A percentile compares a stretch with the other conserved stretches of the same genome.
These are phyloP conservation scores for Rhipidura dahli DNA, from an alignment of 2,113 vertebrate genomes.

Conservation along the genomic window DNA sequence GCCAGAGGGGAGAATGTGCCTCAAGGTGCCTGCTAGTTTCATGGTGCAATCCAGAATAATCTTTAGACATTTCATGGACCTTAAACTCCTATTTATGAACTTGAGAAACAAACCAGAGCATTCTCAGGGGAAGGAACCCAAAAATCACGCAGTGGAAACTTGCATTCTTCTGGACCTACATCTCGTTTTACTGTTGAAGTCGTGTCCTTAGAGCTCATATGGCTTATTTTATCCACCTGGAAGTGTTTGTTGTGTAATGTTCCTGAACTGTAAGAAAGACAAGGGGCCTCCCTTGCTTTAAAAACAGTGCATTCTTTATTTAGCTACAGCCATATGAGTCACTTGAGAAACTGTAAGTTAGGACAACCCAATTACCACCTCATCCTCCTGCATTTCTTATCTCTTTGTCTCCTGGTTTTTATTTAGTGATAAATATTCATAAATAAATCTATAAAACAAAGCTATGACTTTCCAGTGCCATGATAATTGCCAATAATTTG, in stretches of 20 bases:
- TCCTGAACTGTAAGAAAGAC: not conserved
- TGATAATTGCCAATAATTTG: not conserved
- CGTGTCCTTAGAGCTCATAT: rapidly evolving
- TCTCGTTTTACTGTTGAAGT: not conserved
- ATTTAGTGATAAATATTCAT: not conserved
- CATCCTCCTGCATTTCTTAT: not conserved
- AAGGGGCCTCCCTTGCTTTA: not conserved
- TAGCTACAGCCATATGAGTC: not conserved
- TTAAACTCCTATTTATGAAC: not conserved
- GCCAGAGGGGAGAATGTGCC: not conserved
- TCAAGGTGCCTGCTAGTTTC: not conserved
- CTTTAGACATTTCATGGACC: not conserved
- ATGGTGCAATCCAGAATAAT: not conserved
- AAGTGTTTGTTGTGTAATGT: not conserved
- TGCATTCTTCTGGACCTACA: not conserved
- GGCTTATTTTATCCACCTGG: not conserved
- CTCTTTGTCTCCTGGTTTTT: not conserved
- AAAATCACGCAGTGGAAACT: not conserved
- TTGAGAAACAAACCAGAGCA: not conserved
- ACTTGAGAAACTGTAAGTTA: not conserved
- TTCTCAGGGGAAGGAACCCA: not conserved
- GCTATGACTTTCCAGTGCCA: not conserved
- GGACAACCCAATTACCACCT: not conserved
- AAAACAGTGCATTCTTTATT: not conserved
- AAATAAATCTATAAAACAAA: not conserved